Base-by-base conservation (phyloP, 2,113 vertebrate species). In the Cyphomyrus discorhynchus region DNA sequence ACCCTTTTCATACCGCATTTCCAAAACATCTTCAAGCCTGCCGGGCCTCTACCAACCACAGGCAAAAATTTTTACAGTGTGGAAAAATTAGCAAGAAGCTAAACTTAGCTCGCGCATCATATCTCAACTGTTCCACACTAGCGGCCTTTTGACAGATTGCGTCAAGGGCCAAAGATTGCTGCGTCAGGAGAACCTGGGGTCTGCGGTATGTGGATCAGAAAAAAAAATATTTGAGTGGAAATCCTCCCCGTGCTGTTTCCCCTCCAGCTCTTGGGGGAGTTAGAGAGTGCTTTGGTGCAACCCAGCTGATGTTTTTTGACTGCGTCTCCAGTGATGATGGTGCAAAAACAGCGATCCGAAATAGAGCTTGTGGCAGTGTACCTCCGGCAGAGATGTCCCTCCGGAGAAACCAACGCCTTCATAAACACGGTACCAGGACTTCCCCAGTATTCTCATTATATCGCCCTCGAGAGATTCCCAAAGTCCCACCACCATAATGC, bases 211-310 rank as follows among this genome's bases (percentile, higher is more conserved):
- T 80, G 77, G 58, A 92, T 58, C 91, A 90, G 87, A 83, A 91
- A 90, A 52, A 52, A 52, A 45, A 19, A 31, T 87, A 42, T 88
- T 90, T 90, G 91, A 91, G 91, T 47, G 27, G 58, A 88, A 85
- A 90, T 92, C 84, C 89, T 85, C 86, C 86, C 84, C 88, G 17
- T 90, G 70, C 91, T 27, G 11, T 45, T 74, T n/a, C 35, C 74
- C 45, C 17, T 49, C 52, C 46, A 19, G 27, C 27, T 90, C 58
- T 31, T 21, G 31, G 85, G 89, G 31, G 89, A 90, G 86, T 93
- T 88, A 89, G 47, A 21, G 86, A 83, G 92, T 92, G 92, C 93
- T 92, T 93, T 91, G 92, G 93, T 92, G 89, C 91, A 92, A 91
- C 91, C 91, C 86, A 91, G 91, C 91, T 91, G 82, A 49, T 47